Evolutionary conservation across 2,797 vertebrate species (phyloP).

Genomic region (Lophius americanus): DNA sequence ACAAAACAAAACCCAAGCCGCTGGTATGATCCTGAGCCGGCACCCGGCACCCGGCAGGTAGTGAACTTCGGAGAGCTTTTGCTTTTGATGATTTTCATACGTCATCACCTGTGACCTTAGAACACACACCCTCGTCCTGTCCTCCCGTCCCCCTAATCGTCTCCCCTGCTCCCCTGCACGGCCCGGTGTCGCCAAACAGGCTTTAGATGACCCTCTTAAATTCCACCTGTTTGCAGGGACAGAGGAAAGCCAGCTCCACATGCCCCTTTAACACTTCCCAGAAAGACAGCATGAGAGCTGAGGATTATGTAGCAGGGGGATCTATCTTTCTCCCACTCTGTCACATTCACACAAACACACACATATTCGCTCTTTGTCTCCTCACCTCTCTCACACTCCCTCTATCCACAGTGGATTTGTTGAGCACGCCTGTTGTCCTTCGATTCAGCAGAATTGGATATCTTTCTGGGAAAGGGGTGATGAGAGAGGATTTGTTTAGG

Average conservation of each 20-base stretch:
- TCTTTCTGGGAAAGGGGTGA: constrained; percentile 69
- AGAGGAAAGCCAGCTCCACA: constrained; percentile 51
- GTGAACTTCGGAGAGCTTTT: constrained; percentile 39
- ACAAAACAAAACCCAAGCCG: not conserved
- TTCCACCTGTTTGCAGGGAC: constrained; percentile 70
- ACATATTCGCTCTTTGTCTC: constrained; percentile 1
- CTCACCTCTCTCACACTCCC: constrained; percentile 22
- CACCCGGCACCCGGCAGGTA: constrained; percentile 58
- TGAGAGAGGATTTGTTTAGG: constrained; percentile 53
- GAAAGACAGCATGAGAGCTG: constrained; percentile 64
- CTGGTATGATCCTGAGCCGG: constrained; percentile 34
- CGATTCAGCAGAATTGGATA: constrained; percentile 54
- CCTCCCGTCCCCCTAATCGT: constrained; percentile 47
- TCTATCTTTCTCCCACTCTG: constrained; percentile 24
- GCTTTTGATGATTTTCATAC: constrained; percentile 51
- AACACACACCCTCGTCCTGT: constrained; percentile 15
- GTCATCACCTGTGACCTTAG: constrained; percentile 64
- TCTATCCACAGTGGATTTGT: constrained; percentile 54
- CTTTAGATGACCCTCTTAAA: constrained; percentile 64
- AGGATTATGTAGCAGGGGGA: constrained; percentile 58
- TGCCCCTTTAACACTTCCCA: constrained; percentile 59
- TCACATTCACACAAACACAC: constrained; percentile 31
- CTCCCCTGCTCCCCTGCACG: constrained; percentile 25
- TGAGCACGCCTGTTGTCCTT: constrained; percentile 25
- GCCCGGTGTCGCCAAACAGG: constrained; percentile 33